Evolutionary conservation across 2,797 vertebrate species (phyloP).

Genomic region (Poeciliopsis gracilis): DNA sequence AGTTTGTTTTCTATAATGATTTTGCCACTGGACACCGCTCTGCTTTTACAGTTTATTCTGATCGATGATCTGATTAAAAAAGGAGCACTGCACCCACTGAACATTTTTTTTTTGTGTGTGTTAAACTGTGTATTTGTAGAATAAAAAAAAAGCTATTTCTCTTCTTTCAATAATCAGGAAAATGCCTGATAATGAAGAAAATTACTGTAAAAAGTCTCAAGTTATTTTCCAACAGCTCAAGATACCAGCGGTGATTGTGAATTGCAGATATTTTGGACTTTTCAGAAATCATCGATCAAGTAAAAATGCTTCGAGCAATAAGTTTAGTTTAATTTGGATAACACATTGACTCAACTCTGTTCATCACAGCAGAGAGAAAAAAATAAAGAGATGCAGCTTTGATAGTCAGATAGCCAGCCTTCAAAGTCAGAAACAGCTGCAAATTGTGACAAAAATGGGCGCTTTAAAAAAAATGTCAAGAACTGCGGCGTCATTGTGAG

Average conservation of each 20-base stretch:
- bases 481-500: conserved; percentile 80
- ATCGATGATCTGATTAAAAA: not conserved
- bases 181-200: conserved; percentile 44
- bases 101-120: not conserved
- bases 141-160: not conserved
- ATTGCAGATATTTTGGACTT: conserved; percentile 32
- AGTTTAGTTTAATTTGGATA: conserved; percentile 41
- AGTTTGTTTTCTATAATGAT: not conserved
- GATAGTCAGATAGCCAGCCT: conserved; percentile 33
- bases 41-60: not conserved
- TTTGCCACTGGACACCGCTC: not conserved
- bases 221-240: conserved; percentile 20
- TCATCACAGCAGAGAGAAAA: conserved; percentile 32
- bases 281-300: conserved; percentile 40
- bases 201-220: conserved; percentile 53
- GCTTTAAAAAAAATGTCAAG: conserved; percentile 65
- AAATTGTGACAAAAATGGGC: conserved; percentile 57
- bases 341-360: conserved; percentile 17
- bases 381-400: conserved; percentile 8
- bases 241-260: conserved; percentile 29
- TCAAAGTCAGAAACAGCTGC: conserved; percentile 39
- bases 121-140: not conserved
- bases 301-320: conserved; percentile 41
- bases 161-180: not conserved
- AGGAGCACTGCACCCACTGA: not conserved